A percentile compares a stretch with the other conserved stretches of the same genome.
Evolutionary conservation across 2,888 invertebrate species (phyloP).

Genomic region (Leistus spinibarbis): DNA sequence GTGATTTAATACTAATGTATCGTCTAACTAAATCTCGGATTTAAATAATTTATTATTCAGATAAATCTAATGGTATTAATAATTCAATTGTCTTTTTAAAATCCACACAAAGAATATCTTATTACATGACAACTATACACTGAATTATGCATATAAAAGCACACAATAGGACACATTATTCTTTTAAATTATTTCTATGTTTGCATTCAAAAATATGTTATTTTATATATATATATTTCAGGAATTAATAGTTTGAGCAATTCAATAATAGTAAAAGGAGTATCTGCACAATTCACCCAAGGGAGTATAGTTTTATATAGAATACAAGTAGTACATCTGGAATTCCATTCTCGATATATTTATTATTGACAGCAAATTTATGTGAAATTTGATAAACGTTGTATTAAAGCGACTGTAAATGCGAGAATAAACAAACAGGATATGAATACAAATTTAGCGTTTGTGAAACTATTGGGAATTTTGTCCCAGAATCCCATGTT

Average conservation of each 20-base stretch:
- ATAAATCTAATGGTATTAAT: constrained; percentile 10
- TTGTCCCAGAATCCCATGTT: too few species aligned
- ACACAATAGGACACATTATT: too few species aligned
- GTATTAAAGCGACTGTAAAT: neutral
- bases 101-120: neutral
- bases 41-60: constrained; percentile 33
- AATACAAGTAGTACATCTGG: too few species aligned
- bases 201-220: too few species aligned
- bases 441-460: neutral
- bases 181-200: too few species aligned
- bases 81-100: constrained; percentile 8
- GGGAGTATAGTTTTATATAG: too few species aligned
- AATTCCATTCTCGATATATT: neutral
- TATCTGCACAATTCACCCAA: too few species aligned
- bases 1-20: constrained; percentile 38
- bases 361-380: neutral
- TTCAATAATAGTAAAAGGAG: too few species aligned
- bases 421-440: neutral
- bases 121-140: neutral
- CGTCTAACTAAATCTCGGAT: constrained; percentile 34
- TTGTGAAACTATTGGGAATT: neutral
- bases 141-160: neutral
- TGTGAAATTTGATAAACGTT: too few species aligned
- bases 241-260: too few species aligned
- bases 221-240: too few species aligned